Conservation (phyloP, 2,797 vertebrate species). For the Macropus fuliginosus region DNA sequence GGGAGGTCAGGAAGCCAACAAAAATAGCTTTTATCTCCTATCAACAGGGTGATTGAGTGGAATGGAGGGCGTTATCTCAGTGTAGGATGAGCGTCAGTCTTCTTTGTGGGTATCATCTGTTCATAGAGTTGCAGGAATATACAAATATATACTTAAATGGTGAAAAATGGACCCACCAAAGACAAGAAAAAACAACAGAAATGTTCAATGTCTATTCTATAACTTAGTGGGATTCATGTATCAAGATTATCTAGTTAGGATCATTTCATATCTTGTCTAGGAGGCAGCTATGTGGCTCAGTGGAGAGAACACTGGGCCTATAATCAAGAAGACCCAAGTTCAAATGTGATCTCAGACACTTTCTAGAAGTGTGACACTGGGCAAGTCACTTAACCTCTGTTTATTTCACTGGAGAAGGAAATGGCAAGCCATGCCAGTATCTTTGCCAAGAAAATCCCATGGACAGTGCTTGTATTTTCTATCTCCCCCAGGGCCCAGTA, state of each 20-base stretch:
- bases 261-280: not conserved
- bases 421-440: not conserved
- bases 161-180: not conserved
- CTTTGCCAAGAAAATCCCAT: not conserved
- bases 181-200: not conserved
- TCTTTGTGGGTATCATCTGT: not conserved
- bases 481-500: not conserved
- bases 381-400: not conserved
- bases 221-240: not conserved
- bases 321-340: not conserved
- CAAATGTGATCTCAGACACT: not conserved
- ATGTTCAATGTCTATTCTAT: not conserved
- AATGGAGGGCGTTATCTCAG: not conserved
- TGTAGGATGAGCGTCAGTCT: not conserved
- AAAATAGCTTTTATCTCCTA: not conserved
- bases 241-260: not conserved
- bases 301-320: not conserved
- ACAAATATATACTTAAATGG: not conserved
- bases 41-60: not conserved
- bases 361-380: not conserved
- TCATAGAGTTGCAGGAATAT: not conserved
- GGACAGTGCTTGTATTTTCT: not conserved
- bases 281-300: not conserved
- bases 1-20: not conserved
- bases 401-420: not conserved